A percentile compares a stretch with the other conserved stretches of the same genome.
Evolutionary conservation across 2,888 invertebrate genomes (phyloP).

Genomic region (Drosophila phalerata): DNA sequence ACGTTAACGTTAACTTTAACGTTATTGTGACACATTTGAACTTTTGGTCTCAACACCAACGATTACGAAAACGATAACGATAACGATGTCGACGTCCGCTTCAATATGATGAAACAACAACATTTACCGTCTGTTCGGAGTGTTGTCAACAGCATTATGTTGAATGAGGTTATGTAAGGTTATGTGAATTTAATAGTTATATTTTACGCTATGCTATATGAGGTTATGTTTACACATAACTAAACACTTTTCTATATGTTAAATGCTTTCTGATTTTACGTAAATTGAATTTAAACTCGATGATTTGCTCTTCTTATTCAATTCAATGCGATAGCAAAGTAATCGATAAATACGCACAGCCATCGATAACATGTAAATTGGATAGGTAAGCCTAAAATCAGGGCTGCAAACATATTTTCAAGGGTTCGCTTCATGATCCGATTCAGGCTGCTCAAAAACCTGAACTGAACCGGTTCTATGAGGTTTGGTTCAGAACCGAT

Average conservation of each 20-base stretch:
- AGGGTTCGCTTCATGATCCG: too few relatives aligned
- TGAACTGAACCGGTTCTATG: too few relatives aligned
- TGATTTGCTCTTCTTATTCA: too few relatives aligned
- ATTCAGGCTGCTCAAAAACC: too few relatives aligned
- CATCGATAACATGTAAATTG: constrained; percentile 1
- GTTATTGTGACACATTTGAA: constrained; percentile 62
- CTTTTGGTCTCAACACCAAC: constrained; percentile 26
- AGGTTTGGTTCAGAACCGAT: too few relatives aligned
- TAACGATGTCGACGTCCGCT: constrained; percentile 1
- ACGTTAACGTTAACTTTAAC: constrained; percentile 50
- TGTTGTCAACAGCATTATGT: background rate
- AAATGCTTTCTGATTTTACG: too few relatives aligned
- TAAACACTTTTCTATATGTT: too few relatives aligned
- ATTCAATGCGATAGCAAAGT: background rate
- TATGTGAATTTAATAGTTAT: too few relatives aligned
- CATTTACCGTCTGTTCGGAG: background rate
- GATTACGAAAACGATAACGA: constrained; percentile 13
- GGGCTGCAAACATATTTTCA: too few relatives aligned
- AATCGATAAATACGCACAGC: background rate
- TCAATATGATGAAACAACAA: background rate
- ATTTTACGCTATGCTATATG: background rate
- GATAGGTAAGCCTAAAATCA: background rate
- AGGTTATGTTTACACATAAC: too few relatives aligned
- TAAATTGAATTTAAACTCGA: too few relatives aligned
- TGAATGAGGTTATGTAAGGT: background rate